These are phyloP conservation scores for Xenopus laevis DNA, from an alignment of 2,113 vertebrate species.

Conservation along the genomic window DNA sequence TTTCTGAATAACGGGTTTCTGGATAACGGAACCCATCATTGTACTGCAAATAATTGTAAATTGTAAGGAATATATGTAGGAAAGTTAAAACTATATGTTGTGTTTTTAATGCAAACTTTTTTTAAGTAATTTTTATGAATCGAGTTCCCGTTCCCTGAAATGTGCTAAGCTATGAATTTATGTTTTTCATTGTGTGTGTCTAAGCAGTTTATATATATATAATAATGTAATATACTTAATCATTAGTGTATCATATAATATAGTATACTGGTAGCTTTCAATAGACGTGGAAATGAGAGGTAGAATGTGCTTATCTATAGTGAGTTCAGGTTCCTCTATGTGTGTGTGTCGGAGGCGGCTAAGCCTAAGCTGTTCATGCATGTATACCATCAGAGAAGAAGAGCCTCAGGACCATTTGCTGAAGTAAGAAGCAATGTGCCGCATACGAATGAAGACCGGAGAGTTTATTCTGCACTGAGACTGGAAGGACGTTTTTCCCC, in stretches of 20 bases:
- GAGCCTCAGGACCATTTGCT: slow-evolving; percentile 26
- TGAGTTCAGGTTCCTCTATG: slow-evolving; percentile 1
- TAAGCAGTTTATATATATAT: too few relatives aligned
- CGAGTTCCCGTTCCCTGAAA: too few relatives aligned
- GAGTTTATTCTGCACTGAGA: slow-evolving; percentile 21
- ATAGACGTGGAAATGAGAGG: too few relatives aligned
- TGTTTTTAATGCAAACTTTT: too few relatives aligned
- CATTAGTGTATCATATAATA: not conserved
- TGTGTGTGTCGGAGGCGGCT: slow-evolving; percentile 15
- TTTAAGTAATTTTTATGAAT: too few relatives aligned
- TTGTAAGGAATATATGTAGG: too few relatives aligned
- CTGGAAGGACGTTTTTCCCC: slow-evolving; percentile 10
- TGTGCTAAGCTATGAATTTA: too few relatives aligned
- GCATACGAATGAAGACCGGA: slow-evolving; percentile 29
- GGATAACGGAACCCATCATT: too few relatives aligned
- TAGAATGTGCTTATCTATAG: slow-evolving; percentile 13
- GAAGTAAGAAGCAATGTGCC: slow-evolving; percentile 4
- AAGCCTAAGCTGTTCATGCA: slow-evolving; percentile 28
- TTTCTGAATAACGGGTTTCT: too few relatives aligned
- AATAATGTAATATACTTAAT: not conserved
- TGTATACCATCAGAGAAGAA: slow-evolving; percentile 15
- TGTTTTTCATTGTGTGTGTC: too few relatives aligned
- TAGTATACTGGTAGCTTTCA: not conserved
- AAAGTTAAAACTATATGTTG: too few relatives aligned
- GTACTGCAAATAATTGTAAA: too few relatives aligned